phyloP scores from a whole-genome alignment of 2,113 vertebrate species.

The Pomatostomus ruficeps region DNA sequence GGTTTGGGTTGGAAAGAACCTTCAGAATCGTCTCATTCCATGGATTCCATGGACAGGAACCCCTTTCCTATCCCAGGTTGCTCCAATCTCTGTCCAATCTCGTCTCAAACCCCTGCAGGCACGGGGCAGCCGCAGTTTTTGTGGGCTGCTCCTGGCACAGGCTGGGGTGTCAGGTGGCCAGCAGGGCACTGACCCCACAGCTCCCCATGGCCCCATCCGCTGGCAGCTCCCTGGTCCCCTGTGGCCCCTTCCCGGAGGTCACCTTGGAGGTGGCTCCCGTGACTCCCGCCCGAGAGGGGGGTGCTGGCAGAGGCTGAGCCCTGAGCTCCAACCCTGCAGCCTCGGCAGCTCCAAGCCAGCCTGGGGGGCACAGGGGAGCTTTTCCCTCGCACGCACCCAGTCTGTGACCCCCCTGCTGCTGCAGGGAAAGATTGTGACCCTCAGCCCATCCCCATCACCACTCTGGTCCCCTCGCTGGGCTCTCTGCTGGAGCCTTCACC shows the following conservation, averaged over 20 bases:
- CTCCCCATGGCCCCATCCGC: neutral
- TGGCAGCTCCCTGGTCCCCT: accelerated
- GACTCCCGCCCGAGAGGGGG: accelerated
- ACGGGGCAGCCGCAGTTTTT: accelerated
- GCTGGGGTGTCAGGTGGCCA: neutral
- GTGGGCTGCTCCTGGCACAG: neutral
- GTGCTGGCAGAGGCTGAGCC: neutral
- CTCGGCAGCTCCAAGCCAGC: neutral
- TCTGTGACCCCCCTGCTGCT: no score
- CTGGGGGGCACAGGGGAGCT: neutral
- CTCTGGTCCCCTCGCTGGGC: neutral
- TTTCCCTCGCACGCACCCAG: neutral
- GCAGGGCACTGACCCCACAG: accelerated
- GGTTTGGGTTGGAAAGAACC: neutral
- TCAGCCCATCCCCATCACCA: accelerated
- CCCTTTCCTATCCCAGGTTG: neutral
- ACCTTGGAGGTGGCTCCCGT: neutral
- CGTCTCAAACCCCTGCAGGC: neutral
- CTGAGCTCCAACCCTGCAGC: neutral
- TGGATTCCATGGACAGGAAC: neutral
- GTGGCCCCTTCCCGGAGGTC: neutral
- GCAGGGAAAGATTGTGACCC: no score
- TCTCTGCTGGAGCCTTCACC: neutral
- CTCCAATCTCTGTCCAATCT: neutral
- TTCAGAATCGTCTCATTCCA: neutral